These are phyloP conservation scores for Drosophila anomelani DNA, from an alignment of 2,888 invertebrate species.

Conservation along the genomic window DNA sequence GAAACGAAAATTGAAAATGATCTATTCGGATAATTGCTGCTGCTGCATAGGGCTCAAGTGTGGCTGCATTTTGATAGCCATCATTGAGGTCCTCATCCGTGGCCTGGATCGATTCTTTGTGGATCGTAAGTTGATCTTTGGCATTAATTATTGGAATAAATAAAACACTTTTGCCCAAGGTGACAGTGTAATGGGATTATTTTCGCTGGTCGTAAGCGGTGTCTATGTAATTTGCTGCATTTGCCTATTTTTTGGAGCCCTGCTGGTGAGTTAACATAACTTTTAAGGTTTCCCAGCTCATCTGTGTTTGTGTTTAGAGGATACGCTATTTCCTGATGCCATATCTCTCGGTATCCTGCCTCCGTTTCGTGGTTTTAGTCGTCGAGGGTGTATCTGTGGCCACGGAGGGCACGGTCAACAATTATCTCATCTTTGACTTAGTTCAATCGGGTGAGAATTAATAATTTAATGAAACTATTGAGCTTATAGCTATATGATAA, in stretches of 20 bases:
- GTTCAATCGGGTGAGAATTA: conserved; percentile 37
- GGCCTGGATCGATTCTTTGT: conserved; percentile 60
- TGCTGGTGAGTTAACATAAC: conserved; percentile 45
- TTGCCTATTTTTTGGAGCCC: conserved; percentile 51
- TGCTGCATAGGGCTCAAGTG: conserved; percentile 57
- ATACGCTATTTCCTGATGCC: conserved; percentile 52
- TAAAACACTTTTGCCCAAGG: conserved; percentile 10
- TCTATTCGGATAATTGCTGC: conserved; percentile 65
- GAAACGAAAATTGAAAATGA: conserved; percentile 49
- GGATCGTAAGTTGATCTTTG: conserved; percentile 53
- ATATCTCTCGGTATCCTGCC: conserved; percentile 50
- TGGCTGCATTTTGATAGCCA: conserved; percentile 68
- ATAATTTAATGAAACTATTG: too few species aligned
- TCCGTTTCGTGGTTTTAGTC: conserved; percentile 46
- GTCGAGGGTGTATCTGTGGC: conserved; percentile 45
- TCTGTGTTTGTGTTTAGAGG: conserved; percentile 10
- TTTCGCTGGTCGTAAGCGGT: conserved; percentile 57
- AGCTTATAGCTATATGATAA: background rate
- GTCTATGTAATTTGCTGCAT: conserved; percentile 63
- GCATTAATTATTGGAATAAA: background rate
- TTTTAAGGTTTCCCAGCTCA: background rate
- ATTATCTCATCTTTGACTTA: conserved; percentile 59
- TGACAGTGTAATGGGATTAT: conserved; percentile 48
- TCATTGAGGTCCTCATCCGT: conserved; percentile 63
- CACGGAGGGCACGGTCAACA: conserved; percentile 43